Evolutionary conservation across 2,888 invertebrate genomes (phyloP), one percentile per base, ranked within the genome.

Genomic region (Crematogaster levior): DNA sequence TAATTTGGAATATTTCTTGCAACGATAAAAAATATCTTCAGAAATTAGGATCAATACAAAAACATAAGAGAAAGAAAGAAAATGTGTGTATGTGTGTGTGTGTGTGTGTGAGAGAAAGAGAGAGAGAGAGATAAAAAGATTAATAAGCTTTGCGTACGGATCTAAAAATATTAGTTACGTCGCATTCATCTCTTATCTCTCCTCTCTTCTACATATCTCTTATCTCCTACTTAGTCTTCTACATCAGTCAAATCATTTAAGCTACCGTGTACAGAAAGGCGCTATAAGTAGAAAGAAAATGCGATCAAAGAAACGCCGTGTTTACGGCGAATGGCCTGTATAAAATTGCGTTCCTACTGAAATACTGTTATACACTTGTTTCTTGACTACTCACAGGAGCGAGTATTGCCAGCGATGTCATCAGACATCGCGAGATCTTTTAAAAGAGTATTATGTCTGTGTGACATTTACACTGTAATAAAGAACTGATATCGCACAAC

Each of bases 181-280:
- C 15, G 30, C 15, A 34, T 15, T 63, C n/a, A 21, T 40, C 37
- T 37, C 9, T 37, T 37, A 37, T n/a, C n/a, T 37, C 9, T 37
- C 9, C 9, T 37, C 9, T 7, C 37, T 37, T 37, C 37, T n/a
- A n/a, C n/a, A n/a, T 27, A 15, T 27, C 30, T 66, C 10, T 24
- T n/a, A 15, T 48, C 12, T 65, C n/a, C 15, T 75, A 24, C 15
- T n/a, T n/a, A n/a, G n/a, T n/a, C 37, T 51, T 66, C 21, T 53
- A 53, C 40, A 75, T 75, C 12, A 77, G 30, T 66, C 40, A 68
- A 68, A 40, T 75, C 21, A 51, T 77, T 53, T 77, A 77, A 70
- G 30, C 18, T 12, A 40, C 27, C n/a, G 7, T 27, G 5, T 27
- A 37, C 53, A 40, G 40, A 10, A 56, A 53, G 18, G 6, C n/a